Conservation (phyloP, 2,797 vertebrate species). For the Allobates femoralis region DNA sequence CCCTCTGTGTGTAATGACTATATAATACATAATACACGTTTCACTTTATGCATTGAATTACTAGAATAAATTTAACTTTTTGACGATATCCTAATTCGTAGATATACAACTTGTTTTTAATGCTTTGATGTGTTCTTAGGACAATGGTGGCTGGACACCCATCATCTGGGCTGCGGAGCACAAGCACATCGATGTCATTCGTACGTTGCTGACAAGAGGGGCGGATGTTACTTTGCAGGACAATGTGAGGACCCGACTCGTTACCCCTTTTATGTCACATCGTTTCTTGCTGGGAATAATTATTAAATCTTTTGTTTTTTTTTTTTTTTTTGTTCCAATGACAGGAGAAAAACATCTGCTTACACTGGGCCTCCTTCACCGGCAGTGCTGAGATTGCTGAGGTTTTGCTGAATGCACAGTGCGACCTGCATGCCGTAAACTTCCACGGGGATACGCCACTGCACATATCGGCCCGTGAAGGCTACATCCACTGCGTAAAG, state of each 20-base stretch:
- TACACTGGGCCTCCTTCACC: slow-evolving; percentile 93
- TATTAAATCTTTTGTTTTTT: background rate
- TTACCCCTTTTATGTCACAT: background rate
- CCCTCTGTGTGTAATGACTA: too few species aligned
- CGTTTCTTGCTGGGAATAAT: background rate
- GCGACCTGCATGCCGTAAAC: slow-evolving; percentile 86
- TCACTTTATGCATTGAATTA: too few species aligned
- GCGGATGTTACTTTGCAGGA: slow-evolving; percentile 89
- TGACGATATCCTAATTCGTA: too few species aligned
- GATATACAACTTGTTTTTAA: too few species aligned
- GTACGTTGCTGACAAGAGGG: slow-evolving; percentile 86
- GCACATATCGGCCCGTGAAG: slow-evolving; percentile 90
- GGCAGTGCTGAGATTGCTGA: slow-evolving; percentile 90
- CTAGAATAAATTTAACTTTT: too few species aligned
- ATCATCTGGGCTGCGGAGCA: slow-evolving; percentile 96
- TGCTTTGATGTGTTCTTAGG: slow-evolving; percentile 70
- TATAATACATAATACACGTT: too few species aligned
- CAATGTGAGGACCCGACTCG: slow-evolving; percentile 76
- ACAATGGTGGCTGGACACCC: slow-evolving; percentile 93
- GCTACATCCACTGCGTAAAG: slow-evolving; percentile 88
- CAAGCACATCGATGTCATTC: slow-evolving; percentile 88
- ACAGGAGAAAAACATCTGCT: slow-evolving; percentile 92
- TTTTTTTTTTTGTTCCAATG: background rate
- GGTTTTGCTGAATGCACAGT: slow-evolving; percentile 87
- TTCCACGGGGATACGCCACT: slow-evolving; percentile 91